These are phyloP conservation scores for Pelecanoides urinatrix DNA, from an alignment of 2,113 vertebrate species.

Conservation along the genomic window DNA sequence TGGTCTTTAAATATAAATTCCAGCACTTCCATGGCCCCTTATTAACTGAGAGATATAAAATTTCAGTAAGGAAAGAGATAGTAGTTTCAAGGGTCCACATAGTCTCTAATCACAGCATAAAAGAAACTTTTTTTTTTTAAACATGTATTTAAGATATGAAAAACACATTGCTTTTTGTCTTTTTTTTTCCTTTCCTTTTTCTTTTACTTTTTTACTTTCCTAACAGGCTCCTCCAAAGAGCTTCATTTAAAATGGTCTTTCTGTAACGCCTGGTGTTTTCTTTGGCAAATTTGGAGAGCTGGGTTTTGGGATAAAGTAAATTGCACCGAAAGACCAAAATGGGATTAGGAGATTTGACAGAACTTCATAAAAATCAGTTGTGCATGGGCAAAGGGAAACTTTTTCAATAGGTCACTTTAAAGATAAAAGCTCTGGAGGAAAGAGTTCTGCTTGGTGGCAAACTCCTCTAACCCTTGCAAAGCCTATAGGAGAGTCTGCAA, in stretches of 20 bases:
- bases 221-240: not conserved
- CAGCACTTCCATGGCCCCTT: not conserved
- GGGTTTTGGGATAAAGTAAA: conserved; percentile 8
- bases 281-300: conserved; percentile 29
- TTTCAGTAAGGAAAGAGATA: conserved; percentile 2
- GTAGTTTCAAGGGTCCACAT: not conserved
- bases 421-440: not conserved
- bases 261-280: not conserved
- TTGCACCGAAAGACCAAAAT: not conserved
- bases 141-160: not conserved
- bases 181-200: not conserved
- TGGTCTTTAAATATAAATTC: conserved; percentile 7
- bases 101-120: conserved; percentile 16
- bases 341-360: not conserved
- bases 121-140: not conserved
- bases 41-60: conserved; percentile 17
- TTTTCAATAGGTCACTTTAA: conserved; percentile 8
- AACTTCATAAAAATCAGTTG: not conserved
- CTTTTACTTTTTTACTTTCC: not conserved
- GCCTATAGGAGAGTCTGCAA: not conserved
- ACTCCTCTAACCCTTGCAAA: not conserved
- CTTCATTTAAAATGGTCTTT: not conserved
- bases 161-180: not conserved
- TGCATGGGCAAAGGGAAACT: not conserved
- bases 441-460: not conserved